Evolutionary conservation across 2,888 invertebrate species (phyloP), one percentile per base, ranked within the genome.

Genomic region (Cheilosia scutellata): DNA sequence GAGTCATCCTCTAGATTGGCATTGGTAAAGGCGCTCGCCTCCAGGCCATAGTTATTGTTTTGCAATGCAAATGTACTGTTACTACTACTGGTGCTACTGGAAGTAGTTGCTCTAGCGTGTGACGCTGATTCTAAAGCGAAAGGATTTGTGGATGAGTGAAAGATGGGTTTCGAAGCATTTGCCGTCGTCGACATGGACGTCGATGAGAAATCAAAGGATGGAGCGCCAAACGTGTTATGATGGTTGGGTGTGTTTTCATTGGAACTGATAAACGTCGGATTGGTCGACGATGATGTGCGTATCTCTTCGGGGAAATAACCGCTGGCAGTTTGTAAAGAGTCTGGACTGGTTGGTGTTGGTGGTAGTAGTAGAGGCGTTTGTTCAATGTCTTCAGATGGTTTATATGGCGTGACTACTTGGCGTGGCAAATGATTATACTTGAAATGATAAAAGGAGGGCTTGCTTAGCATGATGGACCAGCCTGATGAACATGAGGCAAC

Each of bases 361-460:
- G 94, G 94, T 88, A 94, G 93, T 79, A 95, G 92, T 11, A 95
- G 91, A 0, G 95, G 95, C 42, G 95, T 94, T 89, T 95, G 95
- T 89, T 96, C 96, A 88, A 95, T 92, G 89, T 97, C 97, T 90
- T 97, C 97, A 20, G 97, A 96, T 0, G 97, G 97, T 90, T 97
- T 96, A 92, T 97, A 98, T 1, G 97, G 97, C 7, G 96, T 95
- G 42, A 97, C 97, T 27, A 98, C 95, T 93, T 98, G 98, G 37
- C 96, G 95, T 37, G 98, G 98, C 79, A 98, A 95, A 92, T 96
- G 95, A 87, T 95, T 95, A 91, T 95, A 95, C 94, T 96, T 91
- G 16, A 86, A 72, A 77, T 71, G 72, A 75, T 6, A 68, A 5
- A 66, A 13, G 13, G n/a, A 0, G 57, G 13, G 11, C 6, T 49